Conservation (phyloP, 92 coral and sea anemone genomes). For the Hydrozoanthus gracilis region DNA sequence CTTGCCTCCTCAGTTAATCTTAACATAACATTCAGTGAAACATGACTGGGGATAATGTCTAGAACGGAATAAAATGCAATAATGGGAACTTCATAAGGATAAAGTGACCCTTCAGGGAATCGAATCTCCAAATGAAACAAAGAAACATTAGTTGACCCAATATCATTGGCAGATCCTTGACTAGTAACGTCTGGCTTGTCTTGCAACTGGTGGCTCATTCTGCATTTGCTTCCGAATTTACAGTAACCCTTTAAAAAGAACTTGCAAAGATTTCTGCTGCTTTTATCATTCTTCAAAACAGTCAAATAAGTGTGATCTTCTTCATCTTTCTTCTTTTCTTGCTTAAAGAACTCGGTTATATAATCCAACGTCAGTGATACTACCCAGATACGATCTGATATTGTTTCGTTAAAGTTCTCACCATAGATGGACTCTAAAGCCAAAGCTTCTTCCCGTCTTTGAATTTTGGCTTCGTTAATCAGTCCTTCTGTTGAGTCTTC, state of each 20-base stretch:
- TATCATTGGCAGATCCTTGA: slow-evolving; percentile 7
- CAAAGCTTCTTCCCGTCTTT: slow-evolving; percentile 76
- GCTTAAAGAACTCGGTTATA: slow-evolving; percentile 61
- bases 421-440: slow-evolving; percentile 81
- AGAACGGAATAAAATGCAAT: slow-evolving; percentile 75
- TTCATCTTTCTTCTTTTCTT: background rate
- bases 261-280: slow-evolving; percentile 59
- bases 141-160: slow-evolving; percentile 28
- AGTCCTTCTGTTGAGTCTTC: slow-evolving; percentile 46
- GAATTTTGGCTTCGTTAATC: slow-evolving; percentile 64
- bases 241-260: slow-evolving; percentile 73
- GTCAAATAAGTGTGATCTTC: background rate
- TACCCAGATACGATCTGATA: slow-evolving; percentile 78
- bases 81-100: slow-evolving; percentile 85
- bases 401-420: slow-evolving; percentile 70
- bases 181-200: slow-evolving; percentile 20
- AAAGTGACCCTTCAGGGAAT: slow-evolving; percentile 73
- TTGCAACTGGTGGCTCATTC: slow-evolving; percentile 68
- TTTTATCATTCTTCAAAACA: slow-evolving; percentile 23
- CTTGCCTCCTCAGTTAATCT: slow-evolving; percentile 70
- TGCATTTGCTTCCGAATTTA: slow-evolving; percentile 73
- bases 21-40: slow-evolving; percentile 76
- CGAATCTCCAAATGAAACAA: slow-evolving; percentile 76
- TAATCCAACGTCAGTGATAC: slow-evolving; percentile 66
- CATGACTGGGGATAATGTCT: slow-evolving; percentile 65